phyloP scores from a whole-genome alignment of 2,888 invertebrate genomes.

The Pollenia amentaria region DNA sequence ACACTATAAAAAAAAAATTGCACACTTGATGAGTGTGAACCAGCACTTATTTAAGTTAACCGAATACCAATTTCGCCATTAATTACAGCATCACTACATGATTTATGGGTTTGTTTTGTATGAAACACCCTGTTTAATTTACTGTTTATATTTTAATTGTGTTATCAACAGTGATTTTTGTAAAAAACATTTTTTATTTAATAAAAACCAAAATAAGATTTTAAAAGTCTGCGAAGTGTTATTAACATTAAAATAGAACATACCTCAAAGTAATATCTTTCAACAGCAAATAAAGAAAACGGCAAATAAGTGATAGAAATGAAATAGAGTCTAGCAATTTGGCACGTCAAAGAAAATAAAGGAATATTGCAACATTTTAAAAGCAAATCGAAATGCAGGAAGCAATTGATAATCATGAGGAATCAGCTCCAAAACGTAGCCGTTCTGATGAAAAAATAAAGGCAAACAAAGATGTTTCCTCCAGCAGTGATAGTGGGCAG shows the following conservation, averaged over 20 bases:
- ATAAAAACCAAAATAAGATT: slow-evolving; percentile 43
- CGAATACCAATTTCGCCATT: background rate
- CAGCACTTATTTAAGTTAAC: too few species aligned
- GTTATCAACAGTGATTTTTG: slow-evolving; percentile 34
- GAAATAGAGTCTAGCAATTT: background rate
- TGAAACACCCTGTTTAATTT: slow-evolving; percentile 41
- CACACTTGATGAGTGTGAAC: too few species aligned
- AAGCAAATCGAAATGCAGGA: slow-evolving; percentile 57
- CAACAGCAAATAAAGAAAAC: background rate
- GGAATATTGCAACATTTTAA: slow-evolving; percentile 3
- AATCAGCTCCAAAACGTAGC: slow-evolving; percentile 60
- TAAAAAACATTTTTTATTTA: slow-evolving; percentile 38
- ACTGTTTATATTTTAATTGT: slow-evolving; percentile 34
- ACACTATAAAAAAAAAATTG: too few species aligned
- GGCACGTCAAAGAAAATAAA: background rate
- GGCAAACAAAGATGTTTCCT: slow-evolving; percentile 31
- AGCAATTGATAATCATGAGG: slow-evolving; percentile 26
- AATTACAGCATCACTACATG: background rate
- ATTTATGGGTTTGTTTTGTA: background rate
- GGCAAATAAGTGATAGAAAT: background rate
- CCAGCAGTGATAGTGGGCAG: slow-evolving; percentile 58
- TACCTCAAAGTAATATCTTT: too few species aligned
- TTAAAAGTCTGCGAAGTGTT: background rate
- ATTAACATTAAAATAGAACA: background rate
- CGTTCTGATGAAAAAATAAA: slow-evolving; percentile 55